These are phyloP conservation scores for Pterocles orientalis DNA, from an alignment of 2,113 vertebrate genomes.

Conservation along the genomic window DNA sequence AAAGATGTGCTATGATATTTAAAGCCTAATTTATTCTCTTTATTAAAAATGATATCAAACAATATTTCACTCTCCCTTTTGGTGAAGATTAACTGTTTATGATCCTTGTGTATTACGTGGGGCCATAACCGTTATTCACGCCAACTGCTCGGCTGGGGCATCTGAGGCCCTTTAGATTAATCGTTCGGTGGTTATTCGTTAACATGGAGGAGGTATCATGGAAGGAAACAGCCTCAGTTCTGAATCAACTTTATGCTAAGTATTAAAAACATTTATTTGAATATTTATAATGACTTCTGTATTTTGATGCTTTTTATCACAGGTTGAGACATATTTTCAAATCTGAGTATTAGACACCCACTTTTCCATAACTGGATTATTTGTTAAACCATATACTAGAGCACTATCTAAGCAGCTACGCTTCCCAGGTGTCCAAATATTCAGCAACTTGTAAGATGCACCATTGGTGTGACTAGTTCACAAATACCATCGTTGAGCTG, in stretches of 20 bases:
- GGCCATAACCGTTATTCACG: slow-evolving; percentile 6
- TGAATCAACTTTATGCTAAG: neutral
- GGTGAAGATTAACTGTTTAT: slow-evolving; percentile 62
- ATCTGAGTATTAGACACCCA: neutral
- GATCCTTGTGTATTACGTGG: neutral
- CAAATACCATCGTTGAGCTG: neutral
- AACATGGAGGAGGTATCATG: neutral
- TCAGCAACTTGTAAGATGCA: neutral
- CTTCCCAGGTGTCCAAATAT: neutral
- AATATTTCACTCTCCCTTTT: slow-evolving; percentile 61
- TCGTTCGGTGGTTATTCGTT: neutral
- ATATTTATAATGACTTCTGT: neutral
- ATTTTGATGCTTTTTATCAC: neutral
- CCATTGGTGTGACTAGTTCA: neutral
- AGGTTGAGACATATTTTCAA: neutral
- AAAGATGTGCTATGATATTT: slow-evolving; percentile 49
- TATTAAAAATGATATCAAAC: slow-evolving; percentile 67
- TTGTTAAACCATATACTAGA: neutral
- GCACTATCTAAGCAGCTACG: neutral
- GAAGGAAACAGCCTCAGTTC: neutral
- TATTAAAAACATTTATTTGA: neutral
- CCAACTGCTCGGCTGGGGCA: neutral
- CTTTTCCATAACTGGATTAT: neutral
- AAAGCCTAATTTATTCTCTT: slow-evolving; percentile 68
- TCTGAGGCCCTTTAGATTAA: neutral